Percentiles rank a stretch among this genome's conserved stretches.
These are phyloP conservation scores for Tribolium castaneum DNA, from an alignment of 1,140 invertebrate species.

Conservation along the genomic window DNA sequence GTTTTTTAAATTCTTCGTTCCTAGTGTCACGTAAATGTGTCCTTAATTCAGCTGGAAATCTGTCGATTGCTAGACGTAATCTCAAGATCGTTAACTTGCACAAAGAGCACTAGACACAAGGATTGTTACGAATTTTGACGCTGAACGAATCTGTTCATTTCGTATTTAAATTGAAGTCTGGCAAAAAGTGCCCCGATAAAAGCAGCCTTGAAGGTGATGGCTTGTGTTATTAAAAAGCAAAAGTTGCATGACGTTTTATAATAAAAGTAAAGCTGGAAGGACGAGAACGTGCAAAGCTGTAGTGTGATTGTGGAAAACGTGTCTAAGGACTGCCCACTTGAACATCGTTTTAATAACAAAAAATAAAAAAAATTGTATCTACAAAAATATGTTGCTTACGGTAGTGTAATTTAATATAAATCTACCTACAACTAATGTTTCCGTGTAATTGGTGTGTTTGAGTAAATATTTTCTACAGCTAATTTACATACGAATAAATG, in stretches of 20 bases:
- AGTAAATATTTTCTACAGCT: too few relatives aligned
- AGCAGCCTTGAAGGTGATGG: neutral
- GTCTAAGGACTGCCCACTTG: neutral
- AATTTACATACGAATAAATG: too few relatives aligned
- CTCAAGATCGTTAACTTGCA: neutral
- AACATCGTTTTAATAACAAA: neutral
- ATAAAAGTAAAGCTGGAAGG: neutral
- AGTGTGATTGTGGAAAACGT: neutral
- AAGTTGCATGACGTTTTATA: constrained; percentile 1
- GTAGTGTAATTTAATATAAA: too few relatives aligned
- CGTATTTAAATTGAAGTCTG: neutral
- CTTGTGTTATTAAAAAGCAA: constrained; percentile 2
- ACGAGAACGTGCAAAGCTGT: neutral
- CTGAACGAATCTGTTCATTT: neutral
- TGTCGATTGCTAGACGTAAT: neutral
- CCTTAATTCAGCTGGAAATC: neutral
- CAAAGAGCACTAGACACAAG: neutral
- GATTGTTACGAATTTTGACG: neutral
- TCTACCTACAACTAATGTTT: too few relatives aligned
- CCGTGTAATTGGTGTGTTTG: too few relatives aligned
- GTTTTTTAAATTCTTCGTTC: neutral
- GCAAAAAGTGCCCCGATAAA: neutral
- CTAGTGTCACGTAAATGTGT: neutral
- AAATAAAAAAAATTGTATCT: too few relatives aligned
- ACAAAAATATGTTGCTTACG: too few relatives aligned